Conservation (phyloP, 2,113 vertebrate species). For the Clarias macrocephalus region DNA sequence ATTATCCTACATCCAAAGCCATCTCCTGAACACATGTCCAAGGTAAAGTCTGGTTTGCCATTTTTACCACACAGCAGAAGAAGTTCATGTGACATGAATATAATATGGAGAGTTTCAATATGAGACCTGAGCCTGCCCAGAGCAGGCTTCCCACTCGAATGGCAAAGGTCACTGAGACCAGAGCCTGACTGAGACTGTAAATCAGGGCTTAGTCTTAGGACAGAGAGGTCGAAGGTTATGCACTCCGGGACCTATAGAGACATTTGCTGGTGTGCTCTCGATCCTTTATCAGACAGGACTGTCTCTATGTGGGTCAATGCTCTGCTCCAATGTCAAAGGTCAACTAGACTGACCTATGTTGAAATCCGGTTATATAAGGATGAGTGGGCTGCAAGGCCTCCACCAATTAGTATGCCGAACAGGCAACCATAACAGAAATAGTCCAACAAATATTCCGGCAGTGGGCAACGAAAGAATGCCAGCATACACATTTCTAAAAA, state of each 20-base stretch:
- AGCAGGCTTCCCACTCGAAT: background rate
- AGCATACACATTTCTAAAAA: constrained; percentile 38
- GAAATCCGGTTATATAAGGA: constrained; percentile 43
- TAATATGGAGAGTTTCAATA: background rate
- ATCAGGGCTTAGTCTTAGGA: constrained; percentile 44
- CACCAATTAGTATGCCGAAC: constrained; percentile 16
- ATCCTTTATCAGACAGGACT: constrained; percentile 35
- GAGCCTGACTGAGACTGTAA: constrained; percentile 42
- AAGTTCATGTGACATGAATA: background rate
- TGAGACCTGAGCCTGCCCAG: constrained; percentile 8
- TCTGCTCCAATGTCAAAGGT: constrained; percentile 36
- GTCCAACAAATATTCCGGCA: background rate
- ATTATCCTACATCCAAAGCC: background rate
- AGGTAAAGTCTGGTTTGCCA: background rate
- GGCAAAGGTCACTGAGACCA: constrained; percentile 23
- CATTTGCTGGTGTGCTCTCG: constrained; percentile 14
- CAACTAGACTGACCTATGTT: constrained; percentile 36
- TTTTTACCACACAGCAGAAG: background rate
- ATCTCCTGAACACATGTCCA: background rate
- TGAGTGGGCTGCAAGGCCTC: constrained; percentile 14
- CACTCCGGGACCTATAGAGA: constrained; percentile 37
- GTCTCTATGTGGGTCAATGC: constrained; percentile 37
- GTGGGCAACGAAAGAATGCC: constrained; percentile 12
- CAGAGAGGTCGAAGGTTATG: constrained; percentile 38
- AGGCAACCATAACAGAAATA: background rate